Evolutionary conservation across 2,888 invertebrate species (phyloP).

Genomic region (Cremastinae sp.): DNA sequence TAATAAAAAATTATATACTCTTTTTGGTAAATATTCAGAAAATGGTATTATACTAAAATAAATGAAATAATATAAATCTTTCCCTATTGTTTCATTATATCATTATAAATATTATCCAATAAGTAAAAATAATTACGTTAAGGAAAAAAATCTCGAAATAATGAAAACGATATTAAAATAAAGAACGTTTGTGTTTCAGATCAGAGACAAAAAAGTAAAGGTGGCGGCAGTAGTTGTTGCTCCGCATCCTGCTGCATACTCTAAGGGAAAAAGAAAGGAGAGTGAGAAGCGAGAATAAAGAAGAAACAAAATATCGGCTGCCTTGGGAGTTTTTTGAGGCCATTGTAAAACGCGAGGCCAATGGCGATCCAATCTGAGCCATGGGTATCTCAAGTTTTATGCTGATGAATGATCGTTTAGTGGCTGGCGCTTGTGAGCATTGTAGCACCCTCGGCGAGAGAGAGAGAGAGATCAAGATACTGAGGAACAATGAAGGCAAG

Average conservation of each 20-base stretch:
- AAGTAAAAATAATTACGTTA: no score
- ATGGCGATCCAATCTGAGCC: conserved; percentile 72
- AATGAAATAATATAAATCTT: no score
- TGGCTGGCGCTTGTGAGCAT: conserved; percentile 76
- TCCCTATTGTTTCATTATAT: no score
- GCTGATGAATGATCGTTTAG: conserved; percentile 76
- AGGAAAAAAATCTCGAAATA: no score
- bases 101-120: no score
- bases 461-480: conserved; percentile 22
- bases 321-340: conserved; percentile 72
- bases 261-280: conserved; percentile 80
- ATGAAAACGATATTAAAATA: neutral
- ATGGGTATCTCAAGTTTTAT: conserved; percentile 74
- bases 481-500: conserved; percentile 11
- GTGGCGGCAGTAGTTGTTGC: conserved; percentile 96
- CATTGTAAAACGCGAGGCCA: conserved; percentile 65
- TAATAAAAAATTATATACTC: no score
- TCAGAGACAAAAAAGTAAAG: conserved; percentile 97
- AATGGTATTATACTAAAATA: no score
- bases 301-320: conserved; percentile 75
- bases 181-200: conserved; percentile 84
- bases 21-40: no score
- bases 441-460: conserved; percentile 55
- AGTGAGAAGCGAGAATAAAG: conserved; percentile 6
- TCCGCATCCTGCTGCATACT: conserved; percentile 96